Conservation (phyloP, 2,797 vertebrate species). For the Zonotrichia albicollis region DNA sequence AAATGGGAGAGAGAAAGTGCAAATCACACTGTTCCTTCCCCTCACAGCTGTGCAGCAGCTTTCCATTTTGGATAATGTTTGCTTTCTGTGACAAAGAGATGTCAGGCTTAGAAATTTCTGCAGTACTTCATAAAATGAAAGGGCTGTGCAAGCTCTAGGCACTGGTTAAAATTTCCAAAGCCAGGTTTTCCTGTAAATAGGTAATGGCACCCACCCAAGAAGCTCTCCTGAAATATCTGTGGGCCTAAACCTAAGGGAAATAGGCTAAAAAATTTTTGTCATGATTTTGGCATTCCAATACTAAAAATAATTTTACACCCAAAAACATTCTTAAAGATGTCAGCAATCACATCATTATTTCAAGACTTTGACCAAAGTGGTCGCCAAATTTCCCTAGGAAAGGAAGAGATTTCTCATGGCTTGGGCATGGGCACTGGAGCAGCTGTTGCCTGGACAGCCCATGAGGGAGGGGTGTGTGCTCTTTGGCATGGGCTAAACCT, state of each 20-base stretch:
- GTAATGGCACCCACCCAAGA: background rate
- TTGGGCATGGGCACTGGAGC: background rate
- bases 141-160: background rate
- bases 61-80: background rate
- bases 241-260: background rate
- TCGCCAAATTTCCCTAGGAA: background rate
- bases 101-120: background rate
- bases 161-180: background rate
- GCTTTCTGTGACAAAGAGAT: background rate
- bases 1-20: background rate
- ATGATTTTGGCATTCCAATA: background rate
- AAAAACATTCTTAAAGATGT: background rate
- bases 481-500: background rate
- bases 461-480: accelerated
- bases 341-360: background rate
- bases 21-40: background rate
- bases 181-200: background rate
- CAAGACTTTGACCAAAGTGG: background rate
- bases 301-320: background rate
- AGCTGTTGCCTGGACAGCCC: background rate
- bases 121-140: background rate
- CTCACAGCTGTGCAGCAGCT: background rate
- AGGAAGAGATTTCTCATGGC: background rate
- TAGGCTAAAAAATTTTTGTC: background rate
- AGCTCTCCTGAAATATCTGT: background rate